Evolutionary conservation across 2,888 invertebrate species (phyloP).

Genomic region (Pseudococcus jackbeardsleyi): DNA sequence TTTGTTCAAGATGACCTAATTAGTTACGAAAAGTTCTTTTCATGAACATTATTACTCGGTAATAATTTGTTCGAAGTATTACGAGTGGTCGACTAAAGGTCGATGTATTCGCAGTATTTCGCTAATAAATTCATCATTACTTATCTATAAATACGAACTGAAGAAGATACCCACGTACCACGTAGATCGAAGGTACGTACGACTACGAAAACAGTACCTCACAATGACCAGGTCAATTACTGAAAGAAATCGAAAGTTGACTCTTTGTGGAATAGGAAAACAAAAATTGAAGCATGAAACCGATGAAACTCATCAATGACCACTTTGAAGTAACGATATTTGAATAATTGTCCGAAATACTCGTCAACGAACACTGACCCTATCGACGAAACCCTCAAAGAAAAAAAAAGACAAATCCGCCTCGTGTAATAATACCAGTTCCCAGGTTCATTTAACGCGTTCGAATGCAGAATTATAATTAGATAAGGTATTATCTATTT

Average conservation of each 20-base stretch:
- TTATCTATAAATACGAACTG: no score
- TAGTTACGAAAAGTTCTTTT: background rate
- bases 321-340: background rate
- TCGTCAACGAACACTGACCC: background rate
- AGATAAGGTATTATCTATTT: slow-evolving; percentile 38
- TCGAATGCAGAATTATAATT: slow-evolving; percentile 29
- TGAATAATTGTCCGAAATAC: background rate
- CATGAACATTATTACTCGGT: background rate
- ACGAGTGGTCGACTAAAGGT: background rate
- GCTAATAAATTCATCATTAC: background rate
- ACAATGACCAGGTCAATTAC: no score
- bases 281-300: no score
- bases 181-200: no score
- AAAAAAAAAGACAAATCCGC: background rate
- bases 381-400: background rate
- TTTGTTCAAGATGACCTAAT: slow-evolving; percentile 19
- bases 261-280: background rate
- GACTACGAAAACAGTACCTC: no score
- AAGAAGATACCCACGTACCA: no score
- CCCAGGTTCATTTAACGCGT: slow-evolving; percentile 14
- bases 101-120: slow-evolving; percentile 22
- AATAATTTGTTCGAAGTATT: background rate
- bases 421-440: background rate
- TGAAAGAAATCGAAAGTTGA: background rate
- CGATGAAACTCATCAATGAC: no score